Percentiles rank a stretch among this genome's conserved stretches.
These are phyloP conservation scores for Physeter macrocephalus DNA, from an alignment of 2,113 vertebrate genomes.

Conservation along the genomic window DNA sequence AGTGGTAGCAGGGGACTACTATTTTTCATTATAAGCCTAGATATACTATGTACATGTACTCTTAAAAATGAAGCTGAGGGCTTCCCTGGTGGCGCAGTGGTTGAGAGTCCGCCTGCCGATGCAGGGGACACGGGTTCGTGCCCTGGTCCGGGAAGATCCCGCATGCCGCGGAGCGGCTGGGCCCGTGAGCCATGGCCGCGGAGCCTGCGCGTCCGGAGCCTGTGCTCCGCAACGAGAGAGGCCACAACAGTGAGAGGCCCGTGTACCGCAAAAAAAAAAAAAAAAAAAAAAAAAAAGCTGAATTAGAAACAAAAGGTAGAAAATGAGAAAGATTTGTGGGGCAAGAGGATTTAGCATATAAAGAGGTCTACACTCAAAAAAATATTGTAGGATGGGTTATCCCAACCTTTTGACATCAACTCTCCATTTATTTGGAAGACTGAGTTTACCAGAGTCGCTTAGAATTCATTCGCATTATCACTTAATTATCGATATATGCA, in stretches of 20 bases:
- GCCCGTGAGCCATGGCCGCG: too few species aligned
- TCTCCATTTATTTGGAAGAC: conserved; percentile 17
- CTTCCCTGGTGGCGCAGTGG: too few species aligned
- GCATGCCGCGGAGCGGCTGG: too few species aligned
- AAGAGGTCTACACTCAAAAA: neutral
- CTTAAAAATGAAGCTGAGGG: neutral
- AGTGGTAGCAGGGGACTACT: neutral
- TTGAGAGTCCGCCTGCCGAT: too few species aligned
- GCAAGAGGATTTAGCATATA: neutral
- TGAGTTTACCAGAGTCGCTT: neutral
- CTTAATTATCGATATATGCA: neutral
- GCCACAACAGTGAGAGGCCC: too few species aligned
- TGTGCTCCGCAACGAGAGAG: too few species aligned
- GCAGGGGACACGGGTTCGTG: too few species aligned
- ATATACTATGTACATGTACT: neutral
- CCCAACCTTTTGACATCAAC: neutral
- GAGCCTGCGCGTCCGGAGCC: too few species aligned
- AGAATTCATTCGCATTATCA: neutral
- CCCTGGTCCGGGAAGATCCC: too few species aligned
- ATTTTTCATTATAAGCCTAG: neutral
- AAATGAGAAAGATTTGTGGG: neutral
- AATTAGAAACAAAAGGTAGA: neutral
- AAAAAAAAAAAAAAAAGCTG: neutral
- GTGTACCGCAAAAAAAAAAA: too few species aligned
- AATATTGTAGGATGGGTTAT: neutral